These are phyloP conservation scores for Cryptoprocta ferox DNA, from an alignment of 2,797 vertebrate genomes.

Conservation along the genomic window DNA sequence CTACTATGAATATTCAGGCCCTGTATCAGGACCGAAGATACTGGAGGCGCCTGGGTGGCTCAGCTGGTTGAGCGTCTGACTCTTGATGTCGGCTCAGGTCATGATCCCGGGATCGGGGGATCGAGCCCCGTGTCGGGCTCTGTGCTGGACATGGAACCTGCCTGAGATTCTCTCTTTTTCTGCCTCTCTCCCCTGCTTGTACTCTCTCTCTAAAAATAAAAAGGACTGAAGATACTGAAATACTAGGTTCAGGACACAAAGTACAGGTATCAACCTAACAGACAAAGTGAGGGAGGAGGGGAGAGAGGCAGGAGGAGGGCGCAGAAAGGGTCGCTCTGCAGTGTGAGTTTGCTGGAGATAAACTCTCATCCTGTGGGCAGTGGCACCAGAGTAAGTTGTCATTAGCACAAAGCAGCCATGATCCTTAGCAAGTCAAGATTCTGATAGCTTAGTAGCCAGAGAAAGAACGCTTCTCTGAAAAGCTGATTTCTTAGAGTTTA, in stretches of 20 bases:
- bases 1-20: neutral
- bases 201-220: too few relatives aligned
- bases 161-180: too few relatives aligned
- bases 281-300: neutral
- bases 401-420: neutral
- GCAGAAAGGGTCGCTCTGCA: accelerated
- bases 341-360: too few relatives aligned
- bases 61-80: too few relatives aligned
- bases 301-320: neutral
- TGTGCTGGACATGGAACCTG: too few relatives aligned
- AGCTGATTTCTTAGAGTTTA: neutral
- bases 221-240: neutral
- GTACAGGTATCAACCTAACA: neutral
- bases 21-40: neutral
- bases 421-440: neutral
- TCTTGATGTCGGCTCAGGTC: too few relatives aligned
- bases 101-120: too few relatives aligned
- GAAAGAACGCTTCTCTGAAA: neutral
- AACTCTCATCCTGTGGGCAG: neutral
- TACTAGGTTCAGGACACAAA: neutral
- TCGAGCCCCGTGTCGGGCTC: too few relatives aligned
- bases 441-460: neutral
- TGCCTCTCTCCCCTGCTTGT: too few relatives aligned
- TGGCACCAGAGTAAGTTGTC: neutral
- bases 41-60: too few relatives aligned